A percentile compares a stretch with the other conserved stretches of the same genome.
Evolutionary conservation across 2,113 vertebrate species (phyloP).

Genomic region (Alethe castanea): DNA sequence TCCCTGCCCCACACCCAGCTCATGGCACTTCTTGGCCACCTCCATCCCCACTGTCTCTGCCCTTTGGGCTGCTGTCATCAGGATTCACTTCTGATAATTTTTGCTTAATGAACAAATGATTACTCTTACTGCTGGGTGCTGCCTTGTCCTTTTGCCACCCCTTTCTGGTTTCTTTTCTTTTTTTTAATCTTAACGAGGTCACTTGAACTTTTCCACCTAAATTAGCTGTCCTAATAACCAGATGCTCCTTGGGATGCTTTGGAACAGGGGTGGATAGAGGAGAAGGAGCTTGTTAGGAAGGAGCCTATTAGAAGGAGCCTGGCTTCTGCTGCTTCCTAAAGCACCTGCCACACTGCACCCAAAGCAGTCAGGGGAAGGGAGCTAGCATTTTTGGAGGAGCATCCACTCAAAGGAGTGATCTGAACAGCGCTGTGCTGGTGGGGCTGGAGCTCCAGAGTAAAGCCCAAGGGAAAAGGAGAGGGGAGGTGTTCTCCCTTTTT

Average conservation of each 20-base stretch:
- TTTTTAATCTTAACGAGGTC: background rate
- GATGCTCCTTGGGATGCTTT: background rate
- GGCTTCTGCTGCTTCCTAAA: background rate
- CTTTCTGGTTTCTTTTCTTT: background rate
- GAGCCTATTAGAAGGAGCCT: background rate
- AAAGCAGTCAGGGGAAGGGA: background rate
- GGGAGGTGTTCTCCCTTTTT: background rate
- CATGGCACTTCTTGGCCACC: rapidly evolving
- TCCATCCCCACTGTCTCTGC: rapidly evolving
- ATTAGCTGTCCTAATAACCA: slow-evolving; percentile 32
- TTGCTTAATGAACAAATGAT: background rate
- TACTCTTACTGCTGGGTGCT: background rate
- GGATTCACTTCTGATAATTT: background rate
- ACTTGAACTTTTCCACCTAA: slow-evolving; percentile 7
- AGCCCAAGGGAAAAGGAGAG: background rate
- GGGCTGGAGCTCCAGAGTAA: background rate
- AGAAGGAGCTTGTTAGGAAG: background rate
- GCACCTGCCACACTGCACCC: rapidly evolving
- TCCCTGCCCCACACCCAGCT: rapidly evolving
- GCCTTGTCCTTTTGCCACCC: background rate
- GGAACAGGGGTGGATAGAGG: background rate
- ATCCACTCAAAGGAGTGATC: background rate
- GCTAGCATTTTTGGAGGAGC: background rate
- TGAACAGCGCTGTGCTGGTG: background rate
- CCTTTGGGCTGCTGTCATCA: background rate